Conservation (phyloP, 2,888 invertebrate species). For the Actias luna region DNA sequence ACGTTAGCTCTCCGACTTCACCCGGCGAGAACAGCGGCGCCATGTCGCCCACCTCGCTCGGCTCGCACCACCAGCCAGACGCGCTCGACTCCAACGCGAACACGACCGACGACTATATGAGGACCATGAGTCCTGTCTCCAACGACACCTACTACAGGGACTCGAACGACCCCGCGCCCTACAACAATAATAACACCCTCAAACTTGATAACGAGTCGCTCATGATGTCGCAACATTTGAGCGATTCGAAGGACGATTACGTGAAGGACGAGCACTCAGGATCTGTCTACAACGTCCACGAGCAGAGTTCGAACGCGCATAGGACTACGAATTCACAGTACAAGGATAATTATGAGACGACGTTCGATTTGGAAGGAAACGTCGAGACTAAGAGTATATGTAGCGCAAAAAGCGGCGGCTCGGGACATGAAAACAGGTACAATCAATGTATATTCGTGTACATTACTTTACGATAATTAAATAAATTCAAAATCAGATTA, state of each 20-base stretch:
- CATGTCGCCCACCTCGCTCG: constrained; percentile 70
- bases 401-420: constrained; percentile 89
- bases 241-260: constrained; percentile 70
- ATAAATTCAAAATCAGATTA: not conserved
- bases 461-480: not conserved
- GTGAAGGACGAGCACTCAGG: constrained; percentile 61
- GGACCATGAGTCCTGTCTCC: constrained; percentile 66
- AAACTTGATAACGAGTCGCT: constrained; percentile 76
- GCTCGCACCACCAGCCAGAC: constrained; percentile 54
- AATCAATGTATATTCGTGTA: not conserved
- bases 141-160: constrained; percentile 84
- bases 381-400: constrained; percentile 95
- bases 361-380: constrained; percentile 95
- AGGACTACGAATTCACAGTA: constrained; percentile 69
- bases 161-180: constrained; percentile 52
- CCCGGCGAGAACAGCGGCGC: constrained; percentile 69
- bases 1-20: constrained; percentile 76
- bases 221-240: constrained; percentile 66
- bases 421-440: constrained; percentile 91
- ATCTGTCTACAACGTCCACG: constrained; percentile 64
- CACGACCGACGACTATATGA: constrained; percentile 60
- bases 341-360: constrained; percentile 90
- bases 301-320: constrained; percentile 51
- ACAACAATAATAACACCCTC: constrained; percentile 76
- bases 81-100: constrained; percentile 58